phyloP scores from a whole-genome alignment of 53 echinoderm and acorn worm genomes.

The Patiria pectinifera region DNA sequence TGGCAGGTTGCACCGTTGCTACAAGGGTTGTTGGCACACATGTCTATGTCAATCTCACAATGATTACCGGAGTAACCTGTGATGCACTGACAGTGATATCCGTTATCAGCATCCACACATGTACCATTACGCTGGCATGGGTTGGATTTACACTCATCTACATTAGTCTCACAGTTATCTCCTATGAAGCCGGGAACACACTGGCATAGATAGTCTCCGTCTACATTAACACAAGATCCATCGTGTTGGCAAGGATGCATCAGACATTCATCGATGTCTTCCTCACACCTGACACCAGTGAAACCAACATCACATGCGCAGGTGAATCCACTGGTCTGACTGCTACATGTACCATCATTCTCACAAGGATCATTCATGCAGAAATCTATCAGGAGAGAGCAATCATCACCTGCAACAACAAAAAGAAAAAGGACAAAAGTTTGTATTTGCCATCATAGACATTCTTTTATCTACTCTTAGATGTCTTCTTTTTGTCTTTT shows the following conservation, averaged over 20 bases:
- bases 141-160: conserved; percentile 61
- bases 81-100: conserved; percentile 54
- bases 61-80: conserved; percentile 53
- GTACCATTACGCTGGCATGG: conserved; percentile 66
- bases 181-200: conserved; percentile 61
- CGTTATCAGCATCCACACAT: conserved; percentile 44
- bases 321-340: conserved; percentile 49
- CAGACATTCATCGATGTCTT: conserved; percentile 65
- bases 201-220: conserved; percentile 54
- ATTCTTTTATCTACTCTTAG: no score
- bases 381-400: conserved; percentile 40
- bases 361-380: conserved; percentile 61
- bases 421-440: background rate
- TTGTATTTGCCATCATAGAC: background rate
- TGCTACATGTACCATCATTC: conserved; percentile 61
- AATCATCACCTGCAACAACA: conserved; percentile 38
- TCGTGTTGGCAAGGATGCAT: conserved; percentile 58
- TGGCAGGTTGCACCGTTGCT: conserved; percentile 68
- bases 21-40: conserved; percentile 73
- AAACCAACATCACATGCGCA: conserved; percentile 69
- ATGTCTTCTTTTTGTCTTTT: no score
- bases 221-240: conserved; percentile 44
- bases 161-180: conserved; percentile 51
- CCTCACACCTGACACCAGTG: conserved; percentile 58
- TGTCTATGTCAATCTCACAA: conserved; percentile 60